Evolutionary conservation across 2,797 vertebrate genomes (phyloP), one percentile per base, ranked within the genome.

Genomic region (Diplodus puntazzo): DNA sequence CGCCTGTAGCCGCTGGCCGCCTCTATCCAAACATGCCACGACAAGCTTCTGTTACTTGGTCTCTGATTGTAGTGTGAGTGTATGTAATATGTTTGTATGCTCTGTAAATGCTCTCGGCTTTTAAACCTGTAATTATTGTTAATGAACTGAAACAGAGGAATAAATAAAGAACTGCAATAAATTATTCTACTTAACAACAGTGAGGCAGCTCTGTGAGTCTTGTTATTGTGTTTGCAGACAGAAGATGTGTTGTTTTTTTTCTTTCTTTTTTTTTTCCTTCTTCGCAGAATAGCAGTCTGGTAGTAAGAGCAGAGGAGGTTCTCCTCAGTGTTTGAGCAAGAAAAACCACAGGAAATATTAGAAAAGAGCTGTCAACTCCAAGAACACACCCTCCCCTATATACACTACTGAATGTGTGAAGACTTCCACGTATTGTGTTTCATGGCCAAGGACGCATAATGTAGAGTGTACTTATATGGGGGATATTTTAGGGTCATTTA

Each of bases 121-220:
- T 95, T 94, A 89, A 95, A 93, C 81, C 86, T 94, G 91, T 94
- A 93, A 92, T 89, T 94, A 92, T 81, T 88, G 85, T 92, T 92
- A 87, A 92, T 91, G 86, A 92, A 89, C 75, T 77, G 62, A 90
- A 88, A 92, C 79, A 91, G 85, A 94, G 83, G 83, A 90, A 75
- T 90, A 91, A 92, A 92, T 88, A 88, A 93, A 93, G 82, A 95
- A 88, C 87, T 93, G 95, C 95, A 96, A 96, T 96, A 96, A 96
- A 96, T 95, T 94, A 96, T 96, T 96, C 95, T 96, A 94, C 90
- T 80, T 90, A 94, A 84, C 73, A 75, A 66, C 52, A 55, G 25
- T 52, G 70, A 46, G 30, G 2, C 43, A 1, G 3, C n/a, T 13
- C 23, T 18, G 0, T 50, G n/a, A 23, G 55, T 16, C 1, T 58